Evolutionary conservation across 1,140 invertebrate genomes (phyloP).

Genomic region (Drosophila pandora): DNA sequence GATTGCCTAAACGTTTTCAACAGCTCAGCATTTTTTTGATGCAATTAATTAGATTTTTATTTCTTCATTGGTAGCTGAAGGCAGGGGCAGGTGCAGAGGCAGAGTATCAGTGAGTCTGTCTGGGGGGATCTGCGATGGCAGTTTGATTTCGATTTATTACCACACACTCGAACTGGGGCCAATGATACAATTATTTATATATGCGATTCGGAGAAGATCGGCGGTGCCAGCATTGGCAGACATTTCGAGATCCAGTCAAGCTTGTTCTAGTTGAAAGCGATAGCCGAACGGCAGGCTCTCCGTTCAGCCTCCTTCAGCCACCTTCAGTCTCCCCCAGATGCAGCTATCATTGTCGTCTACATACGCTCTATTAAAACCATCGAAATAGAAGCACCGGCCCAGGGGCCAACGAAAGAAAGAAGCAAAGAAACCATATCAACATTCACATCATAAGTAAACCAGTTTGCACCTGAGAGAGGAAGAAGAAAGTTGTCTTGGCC

Average conservation of each 20-base stretch:
- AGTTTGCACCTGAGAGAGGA: constrained; percentile 82
- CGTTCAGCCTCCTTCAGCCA: constrained; percentile 23
- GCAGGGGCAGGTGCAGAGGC: background rate
- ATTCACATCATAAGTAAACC: constrained; percentile 83
- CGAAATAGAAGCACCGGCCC: constrained; percentile 65
- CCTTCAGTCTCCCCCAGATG: constrained; percentile 25
- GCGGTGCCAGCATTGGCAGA: constrained; percentile 9
- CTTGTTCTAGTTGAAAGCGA: constrained; percentile 81
- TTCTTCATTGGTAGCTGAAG: constrained; percentile 58
- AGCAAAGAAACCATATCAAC: constrained; percentile 76
- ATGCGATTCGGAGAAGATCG: constrained; percentile 18
- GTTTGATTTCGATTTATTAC: constrained; percentile 80
- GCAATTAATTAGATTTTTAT: constrained; percentile 81
- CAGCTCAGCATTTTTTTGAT: constrained; percentile 73
- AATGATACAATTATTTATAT: constrained; percentile 78
- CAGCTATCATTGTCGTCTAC: constrained; percentile 29
- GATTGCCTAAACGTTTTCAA: constrained; percentile 79
- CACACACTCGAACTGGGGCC: constrained; percentile 57
- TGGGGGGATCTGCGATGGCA: constrained; percentile 27
- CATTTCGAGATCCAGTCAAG: constrained; percentile 59
- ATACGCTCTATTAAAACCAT: constrained; percentile 53
- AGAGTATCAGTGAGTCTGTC: constrained; percentile 6
- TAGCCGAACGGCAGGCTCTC: constrained; percentile 46
- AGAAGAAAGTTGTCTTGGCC: constrained; percentile 82
- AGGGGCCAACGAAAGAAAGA: constrained; percentile 45